phyloP scores from a whole-genome alignment of 2,888 invertebrate species.

The Tinea pellionella region DNA sequence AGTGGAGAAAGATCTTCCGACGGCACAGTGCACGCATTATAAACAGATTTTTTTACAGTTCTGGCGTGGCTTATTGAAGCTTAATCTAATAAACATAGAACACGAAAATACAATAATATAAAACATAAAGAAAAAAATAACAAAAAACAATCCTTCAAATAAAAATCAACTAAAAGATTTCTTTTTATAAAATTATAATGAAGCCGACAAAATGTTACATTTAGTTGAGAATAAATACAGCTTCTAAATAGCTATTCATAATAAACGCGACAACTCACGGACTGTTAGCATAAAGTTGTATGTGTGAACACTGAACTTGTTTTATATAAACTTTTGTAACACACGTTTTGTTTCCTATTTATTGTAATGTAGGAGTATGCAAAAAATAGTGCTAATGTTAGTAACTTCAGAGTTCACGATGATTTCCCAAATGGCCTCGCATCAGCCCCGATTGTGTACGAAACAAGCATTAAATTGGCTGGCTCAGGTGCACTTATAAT shows the following conservation, averaged over 20 bases:
- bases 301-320: neutral
- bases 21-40: too few species aligned
- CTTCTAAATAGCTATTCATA: neutral
- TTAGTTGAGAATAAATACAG: neutral
- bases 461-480: neutral
- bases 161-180: too few species aligned
- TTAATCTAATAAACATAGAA: too few species aligned
- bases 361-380: neutral
- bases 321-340: neutral
- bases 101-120: too few species aligned
- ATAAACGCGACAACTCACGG: neutral
- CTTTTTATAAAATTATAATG: too few species aligned
- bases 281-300: neutral
- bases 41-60: too few species aligned
- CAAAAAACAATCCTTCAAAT: too few species aligned
- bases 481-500: neutral
- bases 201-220: neutral
- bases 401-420: conserved; percentile 21
- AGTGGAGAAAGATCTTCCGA: too few species aligned
- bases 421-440: conserved; percentile 40
- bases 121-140: too few species aligned
- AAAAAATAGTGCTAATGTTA: neutral
- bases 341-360: neutral
- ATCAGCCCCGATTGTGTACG: neutral
- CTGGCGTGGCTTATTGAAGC: too few species aligned